A percentile compares a stretch with the other conserved stretches of the same genome.
These are phyloP conservation scores for Anas acuta DNA, from an alignment of 2,797 vertebrate species.

Conservation along the genomic window DNA sequence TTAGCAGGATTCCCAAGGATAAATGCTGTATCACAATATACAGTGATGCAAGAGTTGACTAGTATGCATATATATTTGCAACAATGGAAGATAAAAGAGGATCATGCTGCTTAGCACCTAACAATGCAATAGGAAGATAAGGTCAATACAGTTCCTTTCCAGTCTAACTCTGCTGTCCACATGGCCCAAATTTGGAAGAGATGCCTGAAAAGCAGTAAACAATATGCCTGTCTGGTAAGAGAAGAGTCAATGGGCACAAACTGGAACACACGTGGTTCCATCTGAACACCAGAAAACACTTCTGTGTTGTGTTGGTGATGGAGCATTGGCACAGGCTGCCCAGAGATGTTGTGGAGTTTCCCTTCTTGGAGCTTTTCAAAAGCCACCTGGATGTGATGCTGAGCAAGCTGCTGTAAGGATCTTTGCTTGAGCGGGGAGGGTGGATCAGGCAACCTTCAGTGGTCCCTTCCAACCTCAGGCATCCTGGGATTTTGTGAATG, in stretches of 20 bases:
- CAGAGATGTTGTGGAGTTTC: background rate
- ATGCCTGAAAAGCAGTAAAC: background rate
- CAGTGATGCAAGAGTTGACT: background rate
- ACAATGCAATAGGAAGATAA: background rate
- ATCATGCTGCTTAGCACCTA: background rate
- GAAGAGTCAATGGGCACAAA: background rate
- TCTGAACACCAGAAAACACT: too few species aligned
- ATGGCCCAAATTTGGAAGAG: background rate
- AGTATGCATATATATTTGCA: background rate
- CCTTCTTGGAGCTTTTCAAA: background rate
- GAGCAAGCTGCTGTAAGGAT: background rate
- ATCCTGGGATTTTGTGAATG: background rate
- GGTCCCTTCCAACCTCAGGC: too few species aligned
- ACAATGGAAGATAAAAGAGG: background rate
- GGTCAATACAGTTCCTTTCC: background rate
- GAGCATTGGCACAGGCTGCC: background rate
- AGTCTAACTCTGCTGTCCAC: background rate
- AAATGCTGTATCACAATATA: rapidly evolving
- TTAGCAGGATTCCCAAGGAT: background rate
- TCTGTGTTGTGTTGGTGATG: background rate
- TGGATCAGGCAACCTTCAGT: background rate
- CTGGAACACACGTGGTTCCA: too few species aligned
- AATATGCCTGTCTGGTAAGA: background rate
- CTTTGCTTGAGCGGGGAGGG: background rate
- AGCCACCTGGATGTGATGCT: background rate